These are phyloP conservation scores for Penaeus monodon DNA, from an alignment of 2,888 invertebrate genomes.

Conservation along the genomic window DNA sequence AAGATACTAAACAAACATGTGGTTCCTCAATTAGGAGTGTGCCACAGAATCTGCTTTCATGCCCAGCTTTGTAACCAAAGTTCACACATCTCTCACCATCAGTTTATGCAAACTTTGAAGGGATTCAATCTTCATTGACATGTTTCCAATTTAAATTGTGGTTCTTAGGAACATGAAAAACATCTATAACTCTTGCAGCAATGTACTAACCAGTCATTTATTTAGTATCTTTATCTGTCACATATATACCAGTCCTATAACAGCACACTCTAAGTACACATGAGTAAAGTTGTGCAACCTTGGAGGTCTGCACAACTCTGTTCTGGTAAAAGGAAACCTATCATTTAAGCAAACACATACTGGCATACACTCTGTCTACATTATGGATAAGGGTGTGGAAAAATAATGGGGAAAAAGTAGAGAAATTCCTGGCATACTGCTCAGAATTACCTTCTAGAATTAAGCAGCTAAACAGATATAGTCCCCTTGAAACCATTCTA, in stretches of 20 bases:
- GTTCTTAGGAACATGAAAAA: too few relatives aligned
- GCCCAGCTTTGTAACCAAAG: too few relatives aligned
- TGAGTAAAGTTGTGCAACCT: constrained; percentile 52
- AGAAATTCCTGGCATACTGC: not conserved
- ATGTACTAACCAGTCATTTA: not conserved
- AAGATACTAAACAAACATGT: constrained; percentile 27
- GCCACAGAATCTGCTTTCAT: too few relatives aligned
- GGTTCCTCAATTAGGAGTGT: not conserved
- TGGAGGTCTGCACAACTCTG: constrained; percentile 49
- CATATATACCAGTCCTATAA: constrained; percentile 51
- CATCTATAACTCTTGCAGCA: too few relatives aligned
- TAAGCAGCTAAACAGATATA: too few relatives aligned
- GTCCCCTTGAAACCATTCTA: too few relatives aligned
- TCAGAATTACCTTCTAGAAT: too few relatives aligned
- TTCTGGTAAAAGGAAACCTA: constrained; percentile 48
- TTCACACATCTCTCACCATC: too few relatives aligned
- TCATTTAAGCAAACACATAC: constrained; percentile 54
- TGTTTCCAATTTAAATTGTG: not conserved
- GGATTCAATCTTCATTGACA: too few relatives aligned
- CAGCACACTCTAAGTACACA: constrained; percentile 60
- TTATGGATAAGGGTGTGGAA: too few relatives aligned
- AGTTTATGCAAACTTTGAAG: too few relatives aligned
- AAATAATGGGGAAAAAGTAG: not conserved
- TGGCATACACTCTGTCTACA: constrained; percentile 35
- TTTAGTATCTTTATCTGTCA: constrained; percentile 43